These are phyloP conservation scores for Endomychus coccineus DNA, from an alignment of 2,888 invertebrate genomes.

Conservation along the genomic window DNA sequence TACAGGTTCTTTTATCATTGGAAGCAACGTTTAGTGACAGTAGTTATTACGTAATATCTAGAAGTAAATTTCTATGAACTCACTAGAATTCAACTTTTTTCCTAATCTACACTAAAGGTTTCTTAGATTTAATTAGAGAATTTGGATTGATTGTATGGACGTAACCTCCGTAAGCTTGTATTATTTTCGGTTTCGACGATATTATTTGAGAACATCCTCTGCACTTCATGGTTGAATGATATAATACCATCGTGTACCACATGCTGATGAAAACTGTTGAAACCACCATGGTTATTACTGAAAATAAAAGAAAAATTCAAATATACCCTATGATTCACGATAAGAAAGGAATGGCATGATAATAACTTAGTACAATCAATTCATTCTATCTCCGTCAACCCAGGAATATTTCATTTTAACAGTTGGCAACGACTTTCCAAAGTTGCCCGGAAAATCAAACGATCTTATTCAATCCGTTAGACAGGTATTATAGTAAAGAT, in stretches of 20 bases:
- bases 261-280: constrained; percentile 24
- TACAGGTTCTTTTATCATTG: no score
- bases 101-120: constrained; percentile 9
- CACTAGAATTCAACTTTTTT: no score
- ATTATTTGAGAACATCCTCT: constrained; percentile 21
- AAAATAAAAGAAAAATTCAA: constrained; percentile 7
- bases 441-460: no score
- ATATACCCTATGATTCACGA: constrained; percentile 4
- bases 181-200: constrained; percentile 21
- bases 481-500: no score
- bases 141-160: constrained; percentile 25
- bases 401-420: no score
- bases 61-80: no score
- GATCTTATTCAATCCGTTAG: no score
- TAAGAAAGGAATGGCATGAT: constrained; percentile 7
- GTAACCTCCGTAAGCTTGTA: constrained; percentile 32
- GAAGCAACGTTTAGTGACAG: no score
- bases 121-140: constrained; percentile 14
- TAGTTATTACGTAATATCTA: no score
- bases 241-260: constrained; percentile 28
- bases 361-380: no score
- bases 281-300: constrained; percentile 23
- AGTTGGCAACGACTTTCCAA: no score
- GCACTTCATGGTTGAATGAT: constrained; percentile 23
- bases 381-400: no score